Percentiles rank a stretch among this genome's conserved stretches.
phyloP scores from a whole-genome alignment of 2,888 invertebrate genomes.

The Lutraria lutraria region DNA sequence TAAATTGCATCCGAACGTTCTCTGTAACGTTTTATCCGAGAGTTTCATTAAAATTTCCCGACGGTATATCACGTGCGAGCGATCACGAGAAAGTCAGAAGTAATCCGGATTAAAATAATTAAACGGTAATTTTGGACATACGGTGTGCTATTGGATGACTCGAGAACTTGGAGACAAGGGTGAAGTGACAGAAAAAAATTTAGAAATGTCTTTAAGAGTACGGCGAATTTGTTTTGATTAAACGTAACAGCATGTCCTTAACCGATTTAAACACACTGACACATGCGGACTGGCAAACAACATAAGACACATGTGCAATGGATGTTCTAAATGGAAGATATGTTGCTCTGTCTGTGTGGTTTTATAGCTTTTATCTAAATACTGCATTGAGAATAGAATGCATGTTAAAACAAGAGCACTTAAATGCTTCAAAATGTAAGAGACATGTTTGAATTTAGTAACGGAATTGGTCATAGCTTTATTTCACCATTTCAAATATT shows the following conservation, averaged over 20 bases:
- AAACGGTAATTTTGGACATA: slow-evolving; percentile 35
- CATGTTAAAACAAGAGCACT: too few species aligned
- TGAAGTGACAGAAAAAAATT: neutral
- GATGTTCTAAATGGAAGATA: too few species aligned
- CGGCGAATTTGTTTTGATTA: slow-evolving; percentile 13
- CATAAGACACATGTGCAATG: too few species aligned
- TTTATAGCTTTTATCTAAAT: too few species aligned
- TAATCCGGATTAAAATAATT: slow-evolving; percentile 42
- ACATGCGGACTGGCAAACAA: neutral
- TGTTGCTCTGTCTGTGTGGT: too few species aligned
- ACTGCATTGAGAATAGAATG: too few species aligned
- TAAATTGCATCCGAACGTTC: slow-evolving; percentile 64
- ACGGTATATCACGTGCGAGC: slow-evolving; percentile 52
- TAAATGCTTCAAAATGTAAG: too few species aligned
- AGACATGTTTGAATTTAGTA: too few species aligned
- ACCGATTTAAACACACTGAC: neutral
- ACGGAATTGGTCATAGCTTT: too few species aligned
- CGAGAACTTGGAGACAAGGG: neutral
- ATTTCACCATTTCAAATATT: too few species aligned
- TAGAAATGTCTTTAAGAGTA: neutral
- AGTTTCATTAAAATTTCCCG: slow-evolving; percentile 59
- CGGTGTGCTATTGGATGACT: neutral
- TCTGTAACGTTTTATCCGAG: slow-evolving; percentile 45
- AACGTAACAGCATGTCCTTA: neutral
- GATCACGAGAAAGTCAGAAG: slow-evolving; percentile 37